phyloP scores from a whole-genome alignment of 2,113 vertebrate species.

The Dermatemys mawii region DNA sequence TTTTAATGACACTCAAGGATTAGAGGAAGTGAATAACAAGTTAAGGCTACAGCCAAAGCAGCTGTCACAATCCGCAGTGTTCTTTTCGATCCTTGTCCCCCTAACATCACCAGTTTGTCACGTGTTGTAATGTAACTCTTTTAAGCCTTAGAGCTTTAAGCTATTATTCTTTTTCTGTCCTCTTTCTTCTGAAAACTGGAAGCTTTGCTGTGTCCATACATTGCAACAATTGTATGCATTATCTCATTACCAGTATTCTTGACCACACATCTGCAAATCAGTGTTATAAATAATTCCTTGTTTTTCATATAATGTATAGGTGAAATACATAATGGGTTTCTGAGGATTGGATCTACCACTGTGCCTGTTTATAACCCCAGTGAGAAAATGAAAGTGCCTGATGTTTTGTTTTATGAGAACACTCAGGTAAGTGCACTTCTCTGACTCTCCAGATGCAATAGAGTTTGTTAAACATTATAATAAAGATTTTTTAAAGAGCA shows the following conservation, averaged over 20 bases:
- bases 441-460: neutral
- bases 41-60: neutral
- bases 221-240: neutral
- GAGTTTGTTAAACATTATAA: neutral
- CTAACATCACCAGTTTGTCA: neutral
- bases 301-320: slow-evolving; percentile 77
- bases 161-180: neutral
- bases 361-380: slow-evolving; percentile 83
- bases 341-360: slow-evolving; percentile 88
- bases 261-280: neutral
- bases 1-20: neutral
- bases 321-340: slow-evolving; percentile 82
- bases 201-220: neutral
- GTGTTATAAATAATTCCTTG: neutral
- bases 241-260: neutral
- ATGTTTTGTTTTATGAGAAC: slow-evolving; percentile 97
- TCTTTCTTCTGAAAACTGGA: neutral
- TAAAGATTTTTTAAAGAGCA: neutral
- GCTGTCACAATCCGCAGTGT: neutral
- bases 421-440: slow-evolving; percentile 83
- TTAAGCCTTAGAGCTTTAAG: neutral
- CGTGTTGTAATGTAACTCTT: neutral
- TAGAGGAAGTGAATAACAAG: neutral
- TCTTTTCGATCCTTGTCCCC: neutral
- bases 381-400: slow-evolving; percentile 94